These are phyloP conservation scores for Aphis craccivora DNA, from an alignment of 1,140 invertebrate genomes.

Conservation along the genomic window DNA sequence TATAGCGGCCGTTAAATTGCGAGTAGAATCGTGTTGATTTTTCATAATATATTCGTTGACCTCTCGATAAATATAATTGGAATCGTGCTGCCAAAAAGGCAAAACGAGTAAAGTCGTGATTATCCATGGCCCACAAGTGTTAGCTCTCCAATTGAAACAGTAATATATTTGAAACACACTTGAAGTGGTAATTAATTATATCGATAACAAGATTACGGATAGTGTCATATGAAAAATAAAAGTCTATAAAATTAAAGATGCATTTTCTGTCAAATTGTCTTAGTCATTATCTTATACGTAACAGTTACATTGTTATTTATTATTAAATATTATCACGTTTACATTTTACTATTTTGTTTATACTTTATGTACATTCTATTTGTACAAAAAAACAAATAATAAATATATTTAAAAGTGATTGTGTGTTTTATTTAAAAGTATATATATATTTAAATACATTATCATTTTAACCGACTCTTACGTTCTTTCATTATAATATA, in stretches of 20 bases:
- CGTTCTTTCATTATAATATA: no score
- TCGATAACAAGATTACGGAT: neutral
- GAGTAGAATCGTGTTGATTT: constrained; percentile 30
- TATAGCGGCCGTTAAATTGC: neutral
- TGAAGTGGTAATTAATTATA: constrained; percentile 22
- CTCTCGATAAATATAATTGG: constrained; percentile 29
- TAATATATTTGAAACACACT: constrained; percentile 15
- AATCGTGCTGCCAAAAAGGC: constrained; percentile 45
- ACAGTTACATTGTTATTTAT: neutral
- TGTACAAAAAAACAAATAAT: neutral
- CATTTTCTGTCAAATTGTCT: neutral
- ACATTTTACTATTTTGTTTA: neutral
- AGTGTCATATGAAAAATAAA: neutral
- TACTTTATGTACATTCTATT: neutral
- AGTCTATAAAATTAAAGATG: constrained; percentile 27
- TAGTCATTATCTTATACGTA: neutral
- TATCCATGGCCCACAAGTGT: constrained; percentile 23
- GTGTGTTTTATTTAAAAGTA: neutral
- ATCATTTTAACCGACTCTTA: neutral
- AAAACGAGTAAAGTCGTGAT: constrained; percentile 23
- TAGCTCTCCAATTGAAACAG: constrained; percentile 9
- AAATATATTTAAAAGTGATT: neutral
- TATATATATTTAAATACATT: neutral
- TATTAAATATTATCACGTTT: neutral
- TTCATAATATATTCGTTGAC: constrained; percentile 26